phyloP scores from a whole-genome alignment of 1,140 invertebrate species.

The Drosophila tsacasi region DNA sequence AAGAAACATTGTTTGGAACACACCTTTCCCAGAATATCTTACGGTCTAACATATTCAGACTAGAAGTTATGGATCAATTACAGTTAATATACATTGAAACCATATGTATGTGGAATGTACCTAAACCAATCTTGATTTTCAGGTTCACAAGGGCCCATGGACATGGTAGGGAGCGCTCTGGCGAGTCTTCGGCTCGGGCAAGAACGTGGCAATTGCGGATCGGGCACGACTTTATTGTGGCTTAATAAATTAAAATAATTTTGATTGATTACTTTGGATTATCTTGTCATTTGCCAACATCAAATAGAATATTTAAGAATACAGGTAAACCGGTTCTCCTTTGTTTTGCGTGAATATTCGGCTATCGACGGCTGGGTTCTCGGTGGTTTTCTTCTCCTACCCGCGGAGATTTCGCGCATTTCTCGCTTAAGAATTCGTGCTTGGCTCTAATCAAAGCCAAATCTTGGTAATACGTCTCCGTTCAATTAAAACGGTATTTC shows the following conservation, averaged over 20 bases:
- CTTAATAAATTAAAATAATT: conserved; percentile 85
- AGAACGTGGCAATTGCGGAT: conserved; percentile 79
- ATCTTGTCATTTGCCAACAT: conserved; percentile 85
- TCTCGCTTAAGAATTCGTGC: conserved; percentile 68
- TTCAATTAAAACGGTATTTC: conserved; percentile 42
- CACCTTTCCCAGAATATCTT: background rate
- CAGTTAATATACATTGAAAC: conserved; percentile 15
- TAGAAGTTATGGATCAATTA: conserved; percentile 26
- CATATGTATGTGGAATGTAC: conserved; percentile 22
- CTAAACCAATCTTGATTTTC: conserved; percentile 32
- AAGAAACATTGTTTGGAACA: background rate
- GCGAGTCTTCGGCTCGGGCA: conserved; percentile 23
- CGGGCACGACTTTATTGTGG: conserved; percentile 80
- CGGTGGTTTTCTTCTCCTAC: conserved; percentile 59
- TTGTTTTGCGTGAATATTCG: conserved; percentile 72
- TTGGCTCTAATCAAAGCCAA: conserved; percentile 59
- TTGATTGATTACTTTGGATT: conserved; percentile 85
- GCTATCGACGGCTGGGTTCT: conserved; percentile 45
- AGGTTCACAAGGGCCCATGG: conserved; percentile 25
- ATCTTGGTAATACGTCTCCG: conserved; percentile 35
- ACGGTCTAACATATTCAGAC: background rate
- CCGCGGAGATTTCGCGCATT: conserved; percentile 63
- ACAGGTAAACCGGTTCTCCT: conserved; percentile 80
- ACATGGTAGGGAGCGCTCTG: conserved; percentile 26
- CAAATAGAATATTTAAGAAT: conserved; percentile 85